A percentile compares a stretch with the other conserved stretches of the same genome.
These are phyloP conservation scores for Porites lutea DNA, from an alignment of 64 coral and sea anemone genomes.

Conservation along the genomic window DNA sequence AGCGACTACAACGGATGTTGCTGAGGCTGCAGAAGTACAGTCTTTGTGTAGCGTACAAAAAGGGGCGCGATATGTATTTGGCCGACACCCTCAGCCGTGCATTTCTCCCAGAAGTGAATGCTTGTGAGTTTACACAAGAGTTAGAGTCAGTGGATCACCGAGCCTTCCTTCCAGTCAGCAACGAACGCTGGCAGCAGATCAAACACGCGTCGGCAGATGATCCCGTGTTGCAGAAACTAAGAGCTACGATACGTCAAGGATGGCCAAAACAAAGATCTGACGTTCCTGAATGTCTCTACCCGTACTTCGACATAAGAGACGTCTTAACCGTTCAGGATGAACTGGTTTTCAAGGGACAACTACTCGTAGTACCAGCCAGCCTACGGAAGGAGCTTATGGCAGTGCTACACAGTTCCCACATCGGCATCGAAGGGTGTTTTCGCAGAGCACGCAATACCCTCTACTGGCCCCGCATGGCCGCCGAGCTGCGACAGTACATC, in stretches of 20 bases:
- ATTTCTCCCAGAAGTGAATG: background rate
- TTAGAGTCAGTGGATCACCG: slow-evolving; percentile 5
- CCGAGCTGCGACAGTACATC: slow-evolving; percentile 6
- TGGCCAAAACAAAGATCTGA: slow-evolving; percentile 14
- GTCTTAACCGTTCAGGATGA: slow-evolving; percentile 3
- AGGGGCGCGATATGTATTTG: slow-evolving; percentile 11
- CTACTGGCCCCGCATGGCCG: slow-evolving; percentile 11
- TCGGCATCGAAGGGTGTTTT: slow-evolving; percentile 12
- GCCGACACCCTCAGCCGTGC: slow-evolving; percentile 6
- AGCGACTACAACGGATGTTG: background rate
- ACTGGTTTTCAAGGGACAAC: slow-evolving; percentile 3
- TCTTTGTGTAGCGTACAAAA: slow-evolving; percentile 1
- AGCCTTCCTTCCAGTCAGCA: background rate
- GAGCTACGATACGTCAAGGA: background rate
- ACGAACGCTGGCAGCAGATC: slow-evolving; percentile 20
- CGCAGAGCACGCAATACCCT: slow-evolving; percentile 15
- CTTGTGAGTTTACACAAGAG: background rate
- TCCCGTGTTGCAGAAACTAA: slow-evolving; percentile 15
- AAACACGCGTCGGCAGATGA: slow-evolving; percentile 16
- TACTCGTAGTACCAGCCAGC: background rate
- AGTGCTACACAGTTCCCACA: background rate
- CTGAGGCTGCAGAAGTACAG: slow-evolving; percentile 13
- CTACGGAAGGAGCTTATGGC: background rate
- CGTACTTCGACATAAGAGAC: slow-evolving; percentile 18
- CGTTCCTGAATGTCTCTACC: background rate